phyloP scores from a whole-genome alignment of 2,113 vertebrate genomes.

The Strigops habroptila region DNA sequence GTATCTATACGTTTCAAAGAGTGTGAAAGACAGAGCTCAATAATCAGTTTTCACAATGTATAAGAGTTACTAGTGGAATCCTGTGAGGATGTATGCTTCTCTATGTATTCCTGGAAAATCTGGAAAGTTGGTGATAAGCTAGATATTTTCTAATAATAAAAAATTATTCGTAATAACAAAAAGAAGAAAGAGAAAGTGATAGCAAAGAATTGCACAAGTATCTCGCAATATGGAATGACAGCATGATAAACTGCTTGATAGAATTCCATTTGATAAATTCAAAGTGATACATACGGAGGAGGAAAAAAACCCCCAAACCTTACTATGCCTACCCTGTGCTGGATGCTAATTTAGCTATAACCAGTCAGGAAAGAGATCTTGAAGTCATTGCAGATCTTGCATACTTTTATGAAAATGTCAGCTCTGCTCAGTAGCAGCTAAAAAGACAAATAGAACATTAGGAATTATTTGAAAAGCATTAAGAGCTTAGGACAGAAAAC shows the following conservation, averaged over 20 bases:
- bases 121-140: background rate
- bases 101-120: background rate
- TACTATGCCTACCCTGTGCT: background rate
- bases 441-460: background rate
- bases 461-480: background rate
- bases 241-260: background rate
- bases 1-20: background rate
- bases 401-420: background rate
- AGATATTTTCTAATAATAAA: background rate
- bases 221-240: background rate
- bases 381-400: background rate
- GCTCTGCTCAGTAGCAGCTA: background rate
- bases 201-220: background rate
- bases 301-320: background rate
- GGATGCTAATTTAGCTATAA: background rate
- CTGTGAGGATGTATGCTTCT: background rate
- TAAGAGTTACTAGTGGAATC: background rate
- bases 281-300: background rate
- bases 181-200: background rate
- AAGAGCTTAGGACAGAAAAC: background rate
- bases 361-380: background rate
- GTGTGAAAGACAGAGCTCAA: background rate
- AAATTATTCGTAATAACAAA: background rate
- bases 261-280: background rate
- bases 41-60: background rate